These are phyloP conservation scores for Kobus ellipsiprymnus DNA, from an alignment of 2,113 vertebrate species.

Conservation along the genomic window DNA sequence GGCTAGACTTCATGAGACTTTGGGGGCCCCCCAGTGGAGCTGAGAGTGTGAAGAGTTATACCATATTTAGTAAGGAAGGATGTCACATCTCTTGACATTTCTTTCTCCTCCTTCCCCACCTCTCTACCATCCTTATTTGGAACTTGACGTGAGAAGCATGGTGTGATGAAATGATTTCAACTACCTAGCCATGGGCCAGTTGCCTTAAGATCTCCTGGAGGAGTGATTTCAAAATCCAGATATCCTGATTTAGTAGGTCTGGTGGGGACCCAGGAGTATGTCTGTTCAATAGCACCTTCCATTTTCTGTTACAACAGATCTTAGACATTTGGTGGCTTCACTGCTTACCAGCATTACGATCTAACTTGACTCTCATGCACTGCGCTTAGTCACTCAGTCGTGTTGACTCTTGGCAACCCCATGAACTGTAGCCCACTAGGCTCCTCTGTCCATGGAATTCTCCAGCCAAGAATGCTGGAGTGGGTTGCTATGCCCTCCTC, in stretches of 20 bases:
- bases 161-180: neutral
- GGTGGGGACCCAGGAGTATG: neutral
- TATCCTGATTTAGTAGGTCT: neutral
- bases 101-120: neutral
- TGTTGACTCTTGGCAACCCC: neutral
- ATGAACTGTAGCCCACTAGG: neutral
- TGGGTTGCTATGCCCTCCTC: neutral
- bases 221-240: neutral
- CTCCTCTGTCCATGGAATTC: neutral
- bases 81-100: too few species aligned
- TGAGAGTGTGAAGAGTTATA: neutral
- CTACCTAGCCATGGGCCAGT: neutral
- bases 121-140: neutral
- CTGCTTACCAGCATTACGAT: accelerated
- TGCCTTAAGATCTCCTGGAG: neutral
- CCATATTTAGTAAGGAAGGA: too few species aligned
- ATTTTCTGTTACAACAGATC: neutral
- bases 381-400: too few species aligned
- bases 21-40: neutral
- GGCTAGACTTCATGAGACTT: neutral
- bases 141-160: neutral
- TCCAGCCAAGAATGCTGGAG: neutral
- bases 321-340: neutral
- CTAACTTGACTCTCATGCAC: neutral
- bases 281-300: neutral